phyloP scores from a whole-genome alignment of 2,797 vertebrate genomes.

The Cynodonichthys magdalenae region DNA sequence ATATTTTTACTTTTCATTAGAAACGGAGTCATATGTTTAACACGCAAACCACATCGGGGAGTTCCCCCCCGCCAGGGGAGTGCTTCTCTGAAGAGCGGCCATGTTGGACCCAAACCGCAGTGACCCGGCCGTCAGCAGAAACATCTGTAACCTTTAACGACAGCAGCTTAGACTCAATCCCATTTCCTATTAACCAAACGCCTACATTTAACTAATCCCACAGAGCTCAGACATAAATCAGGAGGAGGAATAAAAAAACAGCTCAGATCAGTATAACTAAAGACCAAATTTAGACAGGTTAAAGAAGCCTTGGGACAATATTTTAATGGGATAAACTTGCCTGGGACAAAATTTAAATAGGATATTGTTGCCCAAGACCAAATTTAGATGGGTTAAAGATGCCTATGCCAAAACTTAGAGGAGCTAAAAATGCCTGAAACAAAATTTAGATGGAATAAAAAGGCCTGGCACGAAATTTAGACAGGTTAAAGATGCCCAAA shows the following conservation, averaged over 20 bases:
- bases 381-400: too few relatives aligned
- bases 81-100: constrained; percentile 18
- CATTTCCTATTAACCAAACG: neutral
- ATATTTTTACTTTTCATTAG: constrained; percentile 19
- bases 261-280: too few relatives aligned
- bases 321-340: too few relatives aligned
- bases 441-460: too few relatives aligned
- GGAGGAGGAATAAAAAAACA: neutral
- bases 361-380: too few relatives aligned
- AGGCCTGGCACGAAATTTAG: too few relatives aligned
- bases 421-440: too few relatives aligned
- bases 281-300: too few relatives aligned
- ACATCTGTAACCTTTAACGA: constrained; percentile 33
- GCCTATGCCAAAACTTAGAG: too few relatives aligned
- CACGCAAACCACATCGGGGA: constrained; percentile 12
- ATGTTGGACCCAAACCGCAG: constrained; percentile 26
- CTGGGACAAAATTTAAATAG: too few relatives aligned
- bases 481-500: too few relatives aligned
- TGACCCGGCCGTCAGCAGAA: constrained; percentile 25
- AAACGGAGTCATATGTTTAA: constrained; percentile 9
- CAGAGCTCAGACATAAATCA: neutral
- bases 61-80: constrained; percentile 4
- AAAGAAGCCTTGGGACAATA: too few relatives aligned
- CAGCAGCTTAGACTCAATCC: constrained; percentile 7
- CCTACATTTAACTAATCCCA: neutral